Base-by-base conservation (phyloP, 2,113 vertebrate genomes). In the Electrona antarctica region DNA sequence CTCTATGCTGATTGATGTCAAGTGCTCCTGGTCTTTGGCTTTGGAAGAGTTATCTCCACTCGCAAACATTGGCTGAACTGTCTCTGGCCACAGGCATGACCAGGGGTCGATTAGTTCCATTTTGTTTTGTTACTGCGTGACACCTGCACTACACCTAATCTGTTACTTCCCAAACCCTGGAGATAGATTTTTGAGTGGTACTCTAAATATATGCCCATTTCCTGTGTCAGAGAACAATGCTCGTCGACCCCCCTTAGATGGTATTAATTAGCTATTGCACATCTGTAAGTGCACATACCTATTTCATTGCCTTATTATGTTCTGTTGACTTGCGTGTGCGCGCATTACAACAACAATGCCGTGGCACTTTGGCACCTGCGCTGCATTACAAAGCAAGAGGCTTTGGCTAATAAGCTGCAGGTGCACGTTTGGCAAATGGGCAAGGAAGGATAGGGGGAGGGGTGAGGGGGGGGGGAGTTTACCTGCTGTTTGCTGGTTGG, bases 351-450 rank as follows among this genome's bases (percentile, higher is more conserved):
- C 73, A 79, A 66, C 77, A 69, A 79, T 71, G 67, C 70, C 78
- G 70, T 73, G 81, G 79, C 82, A 86, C 86, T 92, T 93, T 92
- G 90, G 94, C 95, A 96, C 93, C 95, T 97, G 95, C 87, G 89
- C 85, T 82, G n/a, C 88, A 93, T 98, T 96, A 91, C 76, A 94
- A 90, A 90, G 85, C 85, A 80, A 88, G 85, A 89, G 90, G 81
- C 87, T 90, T 21, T 76, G 85, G 87, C 90, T 95, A 95, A 96
- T 95, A 93, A 94, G 94, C 92, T 92, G 90, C 95, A 97, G 94
- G 94, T 96, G 94, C 87, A 90, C 74, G 89, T 82, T 80, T 90
- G 72, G 84, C 79, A 90, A 84, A 80, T 69, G 77, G 87, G 62
- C 85, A 91, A 41, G 33, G 3, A 41, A 41, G 3, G 33, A 41